Evolutionary conservation across 23 tunicate genomes (phyloP).

Genomic region (Clavelina lepadiformis): DNA sequence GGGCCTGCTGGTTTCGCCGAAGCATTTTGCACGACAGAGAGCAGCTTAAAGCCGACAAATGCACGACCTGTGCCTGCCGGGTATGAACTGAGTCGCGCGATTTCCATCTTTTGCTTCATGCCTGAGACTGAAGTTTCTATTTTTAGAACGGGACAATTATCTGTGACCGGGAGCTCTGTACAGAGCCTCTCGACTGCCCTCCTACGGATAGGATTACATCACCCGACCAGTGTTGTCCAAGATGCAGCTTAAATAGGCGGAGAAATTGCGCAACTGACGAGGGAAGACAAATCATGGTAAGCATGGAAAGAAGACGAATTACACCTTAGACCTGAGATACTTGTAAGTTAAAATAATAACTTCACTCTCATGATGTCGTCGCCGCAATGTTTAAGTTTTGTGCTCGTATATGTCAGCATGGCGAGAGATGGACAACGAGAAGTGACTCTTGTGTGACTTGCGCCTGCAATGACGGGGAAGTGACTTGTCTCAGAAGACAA

Average conservation of each 20-base stretch:
- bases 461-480: constrained; percentile 10
- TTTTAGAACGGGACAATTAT: constrained; percentile 71
- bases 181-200: constrained; percentile 17
- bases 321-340: too few relatives aligned
- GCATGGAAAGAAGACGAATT: too few relatives aligned
- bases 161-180: constrained; percentile 58
- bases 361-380: background rate
- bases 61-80: constrained; percentile 74
- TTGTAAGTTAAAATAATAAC: constrained; percentile 5
- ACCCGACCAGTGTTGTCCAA: constrained; percentile 23
- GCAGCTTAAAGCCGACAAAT: constrained; percentile 32
- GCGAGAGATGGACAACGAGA: constrained; percentile 27
- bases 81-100: constrained; percentile 19
- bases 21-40: constrained; percentile 18
- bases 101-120: background rate
- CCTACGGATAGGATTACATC: too few relatives aligned
- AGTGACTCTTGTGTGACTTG: constrained; percentile 22
- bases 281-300: too few relatives aligned
- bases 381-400: too few relatives aligned
- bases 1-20: constrained; percentile 63
- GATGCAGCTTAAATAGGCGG: too few relatives aligned
- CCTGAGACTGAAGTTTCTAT: background rate
- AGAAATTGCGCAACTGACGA: too few relatives aligned
- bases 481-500: constrained; percentile 3
- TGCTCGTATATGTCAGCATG: constrained; percentile 17